Evolutionary conservation across 2,113 vertebrate genomes (phyloP).

Genomic region (Poecile atricapillus): DNA sequence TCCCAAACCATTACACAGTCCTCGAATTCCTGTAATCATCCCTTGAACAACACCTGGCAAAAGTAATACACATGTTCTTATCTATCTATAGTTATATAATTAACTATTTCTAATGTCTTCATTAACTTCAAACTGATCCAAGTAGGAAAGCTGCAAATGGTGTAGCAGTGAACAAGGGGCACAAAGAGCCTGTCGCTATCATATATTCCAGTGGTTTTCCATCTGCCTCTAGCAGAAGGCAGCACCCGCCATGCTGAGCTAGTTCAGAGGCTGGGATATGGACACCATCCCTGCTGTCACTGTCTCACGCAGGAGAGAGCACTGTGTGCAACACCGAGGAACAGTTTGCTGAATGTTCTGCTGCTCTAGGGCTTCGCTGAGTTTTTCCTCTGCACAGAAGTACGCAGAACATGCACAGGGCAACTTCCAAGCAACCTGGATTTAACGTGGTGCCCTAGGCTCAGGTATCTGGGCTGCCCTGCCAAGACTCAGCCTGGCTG

Average conservation of each 20-base stretch:
- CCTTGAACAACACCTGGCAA: slow-evolving; percentile 85
- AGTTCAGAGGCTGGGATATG: not conserved
- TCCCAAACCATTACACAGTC: slow-evolving; percentile 86
- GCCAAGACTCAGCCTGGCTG: not conserved
- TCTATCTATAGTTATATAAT: rapidly evolving
- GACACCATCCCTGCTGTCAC: rapidly evolving
- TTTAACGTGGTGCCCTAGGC: not conserved
- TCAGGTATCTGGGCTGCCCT: not conserved
- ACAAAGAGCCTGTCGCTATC: rapidly evolving
- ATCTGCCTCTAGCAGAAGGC: not conserved
- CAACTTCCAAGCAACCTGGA: not conserved
- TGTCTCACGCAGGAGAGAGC: not conserved
- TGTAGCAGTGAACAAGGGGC: not conserved
- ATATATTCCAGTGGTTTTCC: rapidly evolving
- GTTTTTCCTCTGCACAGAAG: not conserved
- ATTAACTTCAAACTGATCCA: not conserved
- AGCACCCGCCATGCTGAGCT: rapidly evolving
- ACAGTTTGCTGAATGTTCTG: not conserved
- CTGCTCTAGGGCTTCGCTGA: rapidly evolving
- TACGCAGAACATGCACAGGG: rapidly evolving
- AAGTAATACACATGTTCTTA: not conserved
- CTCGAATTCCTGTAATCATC: slow-evolving; percentile 88
- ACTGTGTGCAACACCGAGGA: rapidly evolving
- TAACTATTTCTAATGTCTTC: not conserved
- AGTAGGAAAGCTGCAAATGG: not conserved